Conservation (phyloP, 2,888 invertebrate genomes). For the Spodoptera exigua region DNA sequence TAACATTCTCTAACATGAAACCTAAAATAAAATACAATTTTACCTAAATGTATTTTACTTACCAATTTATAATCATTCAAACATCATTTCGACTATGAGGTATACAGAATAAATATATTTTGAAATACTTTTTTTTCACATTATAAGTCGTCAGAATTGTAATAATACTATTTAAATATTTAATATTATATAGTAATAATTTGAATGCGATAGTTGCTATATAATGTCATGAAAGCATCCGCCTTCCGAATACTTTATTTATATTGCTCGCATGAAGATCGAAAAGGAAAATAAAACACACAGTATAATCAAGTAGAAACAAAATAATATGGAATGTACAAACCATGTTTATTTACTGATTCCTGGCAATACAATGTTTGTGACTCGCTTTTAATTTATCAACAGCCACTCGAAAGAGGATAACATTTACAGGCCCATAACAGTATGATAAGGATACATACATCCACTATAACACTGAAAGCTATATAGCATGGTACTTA, state of each 20-base stretch:
- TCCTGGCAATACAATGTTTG: constrained; percentile 90
- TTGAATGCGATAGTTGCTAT: constrained; percentile 75
- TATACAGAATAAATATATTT: constrained; percentile 87
- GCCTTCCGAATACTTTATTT: constrained; percentile 70
- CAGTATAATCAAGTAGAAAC: constrained; percentile 89
- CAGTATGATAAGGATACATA: constrained; percentile 76
- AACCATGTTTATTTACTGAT: constrained; percentile 92
- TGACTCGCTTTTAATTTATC: constrained; percentile 78
- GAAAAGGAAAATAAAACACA: constrained; percentile 87
- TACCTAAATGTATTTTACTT: constrained; percentile 86
- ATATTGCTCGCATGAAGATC: constrained; percentile 75
- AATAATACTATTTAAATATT: constrained; percentile 63
- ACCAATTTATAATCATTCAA: constrained; percentile 89
- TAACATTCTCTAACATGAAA: constrained; percentile 90
- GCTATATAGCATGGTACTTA: constrained; percentile 78
- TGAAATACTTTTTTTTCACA: constrained; percentile 80
- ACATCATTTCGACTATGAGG: constrained; percentile 88
- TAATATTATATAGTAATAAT: constrained; percentile 71
- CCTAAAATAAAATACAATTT: constrained; percentile 89
- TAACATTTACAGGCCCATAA: constrained; percentile 70
- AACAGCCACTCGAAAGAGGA: constrained; percentile 71
- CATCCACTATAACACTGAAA: constrained; percentile 85
- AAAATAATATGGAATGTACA: constrained; percentile 95
- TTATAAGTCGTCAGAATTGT: constrained; percentile 82
- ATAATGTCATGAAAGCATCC: constrained; percentile 79